Evolutionary conservation across 2,888 invertebrate species (phyloP).

Genomic region (Andrena bicolor): DNA sequence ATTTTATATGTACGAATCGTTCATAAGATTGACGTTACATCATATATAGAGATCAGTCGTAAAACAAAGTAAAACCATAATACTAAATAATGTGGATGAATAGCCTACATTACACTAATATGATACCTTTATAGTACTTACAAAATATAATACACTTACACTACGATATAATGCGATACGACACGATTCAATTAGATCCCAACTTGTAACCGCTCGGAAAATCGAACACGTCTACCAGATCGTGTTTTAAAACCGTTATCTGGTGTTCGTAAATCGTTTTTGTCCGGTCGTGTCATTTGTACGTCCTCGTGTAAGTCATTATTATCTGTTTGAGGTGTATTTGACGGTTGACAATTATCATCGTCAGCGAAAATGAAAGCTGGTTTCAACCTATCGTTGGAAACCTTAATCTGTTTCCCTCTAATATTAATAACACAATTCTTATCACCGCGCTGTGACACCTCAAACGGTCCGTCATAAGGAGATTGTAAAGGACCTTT

Average conservation of each 20-base stretch:
- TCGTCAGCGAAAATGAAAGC: neutral
- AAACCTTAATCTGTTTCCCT: neutral
- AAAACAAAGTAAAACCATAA: too few relatives aligned
- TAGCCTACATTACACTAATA: too few relatives aligned
- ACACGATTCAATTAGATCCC: neutral
- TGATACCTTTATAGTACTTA: neutral
- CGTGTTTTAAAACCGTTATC: neutral
- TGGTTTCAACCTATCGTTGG: neutral
- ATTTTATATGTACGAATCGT: too few relatives aligned
- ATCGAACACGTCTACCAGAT: neutral
- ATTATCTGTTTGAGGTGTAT: neutral
- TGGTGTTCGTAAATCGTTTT: neutral
- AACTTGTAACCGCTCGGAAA: too few relatives aligned
- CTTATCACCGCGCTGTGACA: neutral
- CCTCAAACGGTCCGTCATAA: neutral
- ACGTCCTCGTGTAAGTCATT: neutral
- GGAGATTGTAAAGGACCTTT: neutral
- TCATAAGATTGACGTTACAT: too few relatives aligned
- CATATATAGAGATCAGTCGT: too few relatives aligned
- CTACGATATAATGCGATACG: conserved; percentile 1
- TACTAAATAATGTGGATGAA: too few relatives aligned
- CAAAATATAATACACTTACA: neutral
- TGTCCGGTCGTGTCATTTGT: neutral
- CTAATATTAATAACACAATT: neutral
- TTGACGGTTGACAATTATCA: neutral